A percentile compares a stretch with the other conserved stretches of the same genome.
These are phyloP conservation scores for Chamaetylas fuelleborni DNA, from an alignment of 2,113 vertebrate genomes.

Conservation along the genomic window DNA sequence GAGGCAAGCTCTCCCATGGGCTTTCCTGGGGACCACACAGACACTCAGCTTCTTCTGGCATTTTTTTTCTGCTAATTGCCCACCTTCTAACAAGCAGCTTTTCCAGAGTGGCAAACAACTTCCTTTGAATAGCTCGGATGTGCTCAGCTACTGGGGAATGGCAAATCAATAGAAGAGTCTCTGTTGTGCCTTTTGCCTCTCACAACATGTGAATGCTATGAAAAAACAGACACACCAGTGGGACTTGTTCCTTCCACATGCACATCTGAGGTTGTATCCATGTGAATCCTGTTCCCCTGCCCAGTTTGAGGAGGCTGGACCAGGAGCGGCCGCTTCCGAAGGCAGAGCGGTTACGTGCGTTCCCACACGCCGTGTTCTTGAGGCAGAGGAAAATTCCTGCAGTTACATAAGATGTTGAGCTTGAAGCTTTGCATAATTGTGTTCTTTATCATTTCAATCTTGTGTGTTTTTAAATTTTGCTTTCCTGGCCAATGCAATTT, in stretches of 20 bases:
- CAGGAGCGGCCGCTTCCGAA: not conserved
- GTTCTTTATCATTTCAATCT: not conserved
- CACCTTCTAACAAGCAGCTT: constrained; percentile 5
- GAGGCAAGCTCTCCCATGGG: constrained; percentile 3
- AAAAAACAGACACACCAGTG: not conserved
- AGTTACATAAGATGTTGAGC: not conserved
- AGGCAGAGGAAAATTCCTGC: not conserved
- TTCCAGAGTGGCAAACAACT: not conserved
- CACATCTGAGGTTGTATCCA: not conserved
- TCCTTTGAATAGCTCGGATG: not conserved
- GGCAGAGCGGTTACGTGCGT: accelerated
- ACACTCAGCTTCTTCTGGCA: not conserved
- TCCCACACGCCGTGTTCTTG: not conserved
- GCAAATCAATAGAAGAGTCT: not conserved
- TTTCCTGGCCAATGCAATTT: not conserved
- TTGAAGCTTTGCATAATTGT: not conserved
- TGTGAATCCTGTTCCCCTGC: not conserved
- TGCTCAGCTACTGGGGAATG: not conserved
- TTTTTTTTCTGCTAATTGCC: constrained; percentile 43
- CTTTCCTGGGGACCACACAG: constrained; percentile 52
- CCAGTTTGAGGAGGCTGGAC: not conserved
- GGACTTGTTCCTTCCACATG: not conserved
- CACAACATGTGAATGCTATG: not conserved
- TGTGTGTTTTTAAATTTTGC: not conserved
- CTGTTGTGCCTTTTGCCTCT: constrained; percentile 31